A percentile compares a stretch with the other conserved stretches of the same genome.
phyloP scores from a whole-genome alignment of 2,888 invertebrate genomes.

The Pseudococcus jackbeardsleyi region DNA sequence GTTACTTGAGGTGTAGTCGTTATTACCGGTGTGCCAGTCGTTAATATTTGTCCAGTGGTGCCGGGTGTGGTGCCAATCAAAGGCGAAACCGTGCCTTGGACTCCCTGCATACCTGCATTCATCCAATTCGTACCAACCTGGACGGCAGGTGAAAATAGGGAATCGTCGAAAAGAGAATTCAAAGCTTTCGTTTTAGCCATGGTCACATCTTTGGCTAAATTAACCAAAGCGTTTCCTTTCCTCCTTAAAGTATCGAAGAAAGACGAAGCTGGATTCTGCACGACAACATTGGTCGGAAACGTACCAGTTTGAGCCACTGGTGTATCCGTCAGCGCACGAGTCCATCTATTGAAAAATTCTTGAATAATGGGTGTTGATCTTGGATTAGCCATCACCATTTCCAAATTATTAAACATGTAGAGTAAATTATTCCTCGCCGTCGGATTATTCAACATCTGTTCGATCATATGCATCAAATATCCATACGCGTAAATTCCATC shows the following conservation, averaged over 20 bases:
- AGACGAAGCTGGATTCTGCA: not conserved
- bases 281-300: not conserved
- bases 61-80: not conserved
- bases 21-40: not conserved
- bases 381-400: conserved; percentile 11
- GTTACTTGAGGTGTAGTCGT: not conserved
- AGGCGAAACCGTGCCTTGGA: conserved; percentile 15
- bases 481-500: not conserved
- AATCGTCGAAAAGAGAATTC: conserved; percentile 2
- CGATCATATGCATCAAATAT: not conserved
- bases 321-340: not conserved
- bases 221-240: not conserved
- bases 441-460: conserved; percentile 33
- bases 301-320: not conserved
- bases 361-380: conserved; percentile 1
- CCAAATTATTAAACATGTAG: not conserved
- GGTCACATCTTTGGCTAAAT: conserved; percentile 38
- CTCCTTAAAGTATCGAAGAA: not conserved
- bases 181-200: conserved; percentile 9
- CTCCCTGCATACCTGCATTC: not conserved
- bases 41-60: not conserved
- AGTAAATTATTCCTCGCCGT: conserved; percentile 8
- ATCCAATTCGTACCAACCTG: not conserved
- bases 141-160: not conserved
- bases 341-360: not conserved